Conservation (phyloP, 1,140 invertebrate species). For the Drosophila subobscura region DNA sequence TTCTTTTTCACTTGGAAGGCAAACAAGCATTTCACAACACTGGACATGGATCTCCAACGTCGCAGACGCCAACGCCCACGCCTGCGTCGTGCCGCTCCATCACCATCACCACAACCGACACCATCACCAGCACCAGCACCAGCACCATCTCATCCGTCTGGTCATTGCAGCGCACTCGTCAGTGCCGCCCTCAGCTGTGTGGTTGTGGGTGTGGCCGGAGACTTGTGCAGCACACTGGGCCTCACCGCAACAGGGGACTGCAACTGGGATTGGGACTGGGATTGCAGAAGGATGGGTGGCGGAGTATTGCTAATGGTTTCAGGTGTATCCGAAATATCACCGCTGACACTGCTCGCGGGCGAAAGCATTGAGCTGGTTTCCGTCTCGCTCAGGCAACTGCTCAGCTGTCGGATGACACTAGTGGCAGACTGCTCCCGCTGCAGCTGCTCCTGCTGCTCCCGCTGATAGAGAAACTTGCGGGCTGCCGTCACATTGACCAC, state of each 20-base stretch:
- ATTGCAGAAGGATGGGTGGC: conserved; percentile 22
- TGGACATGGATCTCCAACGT: conserved; percentile 37
- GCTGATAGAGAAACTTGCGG: conserved; percentile 60
- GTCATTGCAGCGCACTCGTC: conserved; percentile 56
- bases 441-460: conserved; percentile 38
- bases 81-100: conserved; percentile 33
- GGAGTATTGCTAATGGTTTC: conserved; percentile 54
- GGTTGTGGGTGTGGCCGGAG: conserved; percentile 4
- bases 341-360: conserved; percentile 48
- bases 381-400: conserved; percentile 47
- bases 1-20: no score
- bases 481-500: conserved; percentile 77
- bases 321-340: conserved; percentile 44
- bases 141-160: conserved; percentile 52
- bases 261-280: background rate
- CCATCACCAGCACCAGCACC: no score
- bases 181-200: conserved; percentile 50
- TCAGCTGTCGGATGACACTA: conserved; percentile 46
- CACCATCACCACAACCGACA: conserved; percentile 12
- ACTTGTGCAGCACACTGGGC: conserved; percentile 55
- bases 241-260: conserved; percentile 10
- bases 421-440: conserved; percentile 12
- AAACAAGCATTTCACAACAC: no score
- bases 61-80: no score
- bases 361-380: conserved; percentile 46